phyloP scores from a whole-genome alignment of 1,140 invertebrate genomes.

The Ceratina japonica region DNA sequence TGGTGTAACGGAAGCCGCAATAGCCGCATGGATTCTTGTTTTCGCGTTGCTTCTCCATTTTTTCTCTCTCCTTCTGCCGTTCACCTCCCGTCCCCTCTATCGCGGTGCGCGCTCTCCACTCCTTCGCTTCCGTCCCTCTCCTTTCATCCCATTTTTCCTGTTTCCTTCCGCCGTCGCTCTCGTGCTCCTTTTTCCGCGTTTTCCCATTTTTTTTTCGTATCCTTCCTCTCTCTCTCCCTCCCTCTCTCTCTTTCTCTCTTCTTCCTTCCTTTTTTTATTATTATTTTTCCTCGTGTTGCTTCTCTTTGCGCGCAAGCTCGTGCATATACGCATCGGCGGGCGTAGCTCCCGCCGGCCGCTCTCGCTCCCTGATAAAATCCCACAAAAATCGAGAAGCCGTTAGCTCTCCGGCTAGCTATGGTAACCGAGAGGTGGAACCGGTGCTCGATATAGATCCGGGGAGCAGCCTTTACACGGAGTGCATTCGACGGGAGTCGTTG shows the following conservation, averaged over 20 bases:
- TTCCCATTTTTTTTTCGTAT: not conserved
- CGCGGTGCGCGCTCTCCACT: not conserved
- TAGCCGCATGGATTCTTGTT: constrained; percentile 65
- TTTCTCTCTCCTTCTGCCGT: constrained; percentile 27
- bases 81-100: constrained; percentile 7
- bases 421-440: constrained; percentile 63
- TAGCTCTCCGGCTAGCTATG: constrained; percentile 61
- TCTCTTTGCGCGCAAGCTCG: constrained; percentile 59
- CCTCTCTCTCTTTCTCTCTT: constrained; percentile 10
- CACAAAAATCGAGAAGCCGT: constrained; percentile 68
- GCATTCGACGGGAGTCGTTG: constrained; percentile 56
- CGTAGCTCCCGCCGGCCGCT: constrained; percentile 43
- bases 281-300: constrained; percentile 45
- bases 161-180: constrained; percentile 14
- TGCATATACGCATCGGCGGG: constrained; percentile 63
- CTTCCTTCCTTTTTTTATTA: constrained; percentile 29
- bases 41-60: constrained; percentile 57
- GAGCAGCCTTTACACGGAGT: constrained; percentile 60
- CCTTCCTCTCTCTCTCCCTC: not conserved
- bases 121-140: constrained; percentile 5
- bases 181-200: not conserved
- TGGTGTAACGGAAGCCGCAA: constrained; percentile 65
- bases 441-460: constrained; percentile 63
- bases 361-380: constrained; percentile 66
- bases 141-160: constrained; percentile 2